Evolutionary conservation across 2,797 vertebrate species (phyloP).

Genomic region (Pelodytes ibericus): DNA sequence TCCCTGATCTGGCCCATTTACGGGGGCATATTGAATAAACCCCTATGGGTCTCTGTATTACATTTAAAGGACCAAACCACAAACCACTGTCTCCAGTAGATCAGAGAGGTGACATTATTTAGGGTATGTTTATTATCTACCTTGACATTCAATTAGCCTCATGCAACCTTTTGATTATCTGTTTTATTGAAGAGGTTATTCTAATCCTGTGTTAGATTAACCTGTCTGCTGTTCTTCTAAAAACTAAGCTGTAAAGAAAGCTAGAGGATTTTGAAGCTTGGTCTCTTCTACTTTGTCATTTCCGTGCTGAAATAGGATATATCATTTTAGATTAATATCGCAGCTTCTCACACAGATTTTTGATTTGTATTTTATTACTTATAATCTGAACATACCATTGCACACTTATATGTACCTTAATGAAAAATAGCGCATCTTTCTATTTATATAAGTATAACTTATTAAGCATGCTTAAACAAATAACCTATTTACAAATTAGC

Average conservation of each 20-base stretch:
- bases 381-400: not conserved
- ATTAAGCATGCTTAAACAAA: too few species aligned
- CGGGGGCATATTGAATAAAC: too few species aligned
- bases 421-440: too few species aligned
- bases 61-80: not conserved
- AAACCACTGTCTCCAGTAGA: not conserved
- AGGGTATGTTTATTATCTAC: conserved; percentile 5
- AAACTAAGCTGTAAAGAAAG: conserved; percentile 6
- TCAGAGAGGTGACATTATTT: not conserved
- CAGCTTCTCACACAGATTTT: not conserved
- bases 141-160: conserved; percentile 16
- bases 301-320: conserved; percentile 6
- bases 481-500: too few species aligned
- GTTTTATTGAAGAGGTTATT: conserved; percentile 13
- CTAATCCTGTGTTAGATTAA: conserved; percentile 20
- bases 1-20: too few species aligned
- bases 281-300: not conserved
- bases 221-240: conserved; percentile 7
- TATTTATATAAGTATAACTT: too few species aligned
- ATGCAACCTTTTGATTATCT: conserved; percentile 16
- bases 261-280: conserved; percentile 9
- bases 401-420: not conserved
- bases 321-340: not conserved
- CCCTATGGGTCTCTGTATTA: too few species aligned
- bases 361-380: not conserved